A percentile compares a stretch with the other conserved stretches of the same genome.
Evolutionary conservation across 2,113 vertebrate genomes (phyloP).

Genomic region (Puntigrus tetrazona): DNA sequence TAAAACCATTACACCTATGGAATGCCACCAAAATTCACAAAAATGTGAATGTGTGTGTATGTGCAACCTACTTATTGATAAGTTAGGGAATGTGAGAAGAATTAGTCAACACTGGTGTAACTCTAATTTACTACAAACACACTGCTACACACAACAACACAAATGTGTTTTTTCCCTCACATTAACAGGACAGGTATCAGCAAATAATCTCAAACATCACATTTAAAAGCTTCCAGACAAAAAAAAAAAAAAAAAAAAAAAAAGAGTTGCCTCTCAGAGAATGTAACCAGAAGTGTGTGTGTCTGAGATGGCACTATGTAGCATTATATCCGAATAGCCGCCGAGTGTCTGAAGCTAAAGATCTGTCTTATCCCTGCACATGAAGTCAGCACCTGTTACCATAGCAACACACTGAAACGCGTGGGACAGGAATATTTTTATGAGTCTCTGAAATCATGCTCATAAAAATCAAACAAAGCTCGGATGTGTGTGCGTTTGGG

Average conservation of each 20-base stretch:
- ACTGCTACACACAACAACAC: not conserved
- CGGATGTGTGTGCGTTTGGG: not conserved
- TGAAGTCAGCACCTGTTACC: constrained; percentile 49
- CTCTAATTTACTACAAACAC: not conserved
- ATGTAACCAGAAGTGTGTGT: not conserved
- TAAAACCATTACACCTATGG: no score
- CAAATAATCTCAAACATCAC: not conserved
- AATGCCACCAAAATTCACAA: no score
- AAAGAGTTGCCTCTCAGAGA: not conserved
- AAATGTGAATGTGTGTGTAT: not conserved
- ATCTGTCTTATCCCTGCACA: constrained; percentile 21
- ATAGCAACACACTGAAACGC: constrained; percentile 44
- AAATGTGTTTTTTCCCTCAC: not conserved
- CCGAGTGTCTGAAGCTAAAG: constrained; percentile 27
- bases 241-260: no score
- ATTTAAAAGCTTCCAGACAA: not conserved
- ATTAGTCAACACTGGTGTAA: not conserved
- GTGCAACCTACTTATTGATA: not conserved
- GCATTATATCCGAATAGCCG: not conserved
- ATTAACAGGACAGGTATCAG: constrained; percentile 1
- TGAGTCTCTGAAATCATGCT: constrained; percentile 43
- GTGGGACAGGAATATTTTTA: constrained; percentile 51
- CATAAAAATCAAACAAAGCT: constrained; percentile 40
- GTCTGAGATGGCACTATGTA: not conserved
- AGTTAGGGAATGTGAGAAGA: not conserved